Evolutionary conservation across 64 coral and sea anemone genomes (phyloP), one percentile per base, ranked within the genome.

Genomic region (Astreopora myriophthalma): DNA sequence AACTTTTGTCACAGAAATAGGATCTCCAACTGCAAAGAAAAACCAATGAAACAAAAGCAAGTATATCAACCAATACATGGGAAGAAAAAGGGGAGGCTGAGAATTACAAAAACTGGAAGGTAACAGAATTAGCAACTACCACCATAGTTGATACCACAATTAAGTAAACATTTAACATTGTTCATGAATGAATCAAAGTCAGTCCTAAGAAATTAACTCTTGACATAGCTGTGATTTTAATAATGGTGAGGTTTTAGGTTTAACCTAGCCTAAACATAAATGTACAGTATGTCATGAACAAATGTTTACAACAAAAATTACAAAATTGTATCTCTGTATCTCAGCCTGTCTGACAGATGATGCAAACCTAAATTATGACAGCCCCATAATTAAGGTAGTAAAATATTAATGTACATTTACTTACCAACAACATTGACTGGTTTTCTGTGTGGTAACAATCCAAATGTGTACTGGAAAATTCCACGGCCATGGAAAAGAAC

Each of bases 391-490:
- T 34, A 1, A 34, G 33, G 6, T 6, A 13, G 13, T 38, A 30
- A 10, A 3, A 6, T 60, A 27, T 86, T 3, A 68, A 23, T 33
- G 30, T 52, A 31, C 26, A 30, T 57, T 4, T 4, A 87, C 89
- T 77, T 64, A 98, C 96, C 96, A 69, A 98, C 96, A 86, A 94
- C 90, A 82, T 98, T 51, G 34, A 98, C 92, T 70, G 96, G 87
- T 84, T 73, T 98, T 27, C 96, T 89, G 75, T 98, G 86, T 13
- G 96, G 96, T 4, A 98, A 13, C 0, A 98, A 28, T 19, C 96
- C 96, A 73, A 98, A 98, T 0, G 93, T 98, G 82, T 98, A 98
- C 26, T 98, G 96, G 22, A 98, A 98, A 85, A 98, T 93, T 71
- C 96, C 96, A 44, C 96, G 79, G 11, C 96, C 96, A 90, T 90